Percentiles rank a stretch among this genome's conserved stretches.
These are phyloP conservation scores for Romanomermis culicivorax DNA, from an alignment of 2,888 invertebrate species.

Conservation along the genomic window DNA sequence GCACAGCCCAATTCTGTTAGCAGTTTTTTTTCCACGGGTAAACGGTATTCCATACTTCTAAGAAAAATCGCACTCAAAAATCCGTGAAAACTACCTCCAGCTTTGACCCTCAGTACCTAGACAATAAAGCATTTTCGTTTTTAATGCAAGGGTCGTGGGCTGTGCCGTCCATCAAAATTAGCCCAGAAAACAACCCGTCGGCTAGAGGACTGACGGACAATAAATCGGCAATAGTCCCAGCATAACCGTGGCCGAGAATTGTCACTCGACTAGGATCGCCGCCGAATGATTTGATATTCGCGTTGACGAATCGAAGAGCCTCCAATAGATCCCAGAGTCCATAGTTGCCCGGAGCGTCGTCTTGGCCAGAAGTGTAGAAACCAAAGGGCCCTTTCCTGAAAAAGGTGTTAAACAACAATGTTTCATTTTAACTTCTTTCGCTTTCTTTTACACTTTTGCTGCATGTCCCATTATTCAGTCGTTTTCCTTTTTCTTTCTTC, in stretches of 20 bases:
- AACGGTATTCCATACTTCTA: no score
- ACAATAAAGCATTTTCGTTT: not conserved
- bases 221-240: not conserved
- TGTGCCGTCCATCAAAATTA: not conserved
- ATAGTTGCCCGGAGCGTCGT: not conserved
- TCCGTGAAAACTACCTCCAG: no score
- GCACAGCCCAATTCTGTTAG: no score
- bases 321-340: not conserved
- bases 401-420: no score
- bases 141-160: not conserved
- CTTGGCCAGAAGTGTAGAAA: not conserved
- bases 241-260: not conserved
- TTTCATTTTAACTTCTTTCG: no score
- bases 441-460: no score
- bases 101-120: no score
- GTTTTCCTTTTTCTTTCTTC: no score
- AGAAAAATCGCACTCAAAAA: no score
- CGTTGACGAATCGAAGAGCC: not conserved
- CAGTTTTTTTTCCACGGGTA: no score
- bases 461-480: no score
- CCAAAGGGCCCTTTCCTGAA: not conserved
- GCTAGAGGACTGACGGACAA: not conserved
- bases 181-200: not conserved
- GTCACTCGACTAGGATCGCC: not conserved
- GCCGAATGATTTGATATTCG: not conserved